Conservation (phyloP, 2,797 vertebrate genomes). For the Podarcis siculus region DNA sequence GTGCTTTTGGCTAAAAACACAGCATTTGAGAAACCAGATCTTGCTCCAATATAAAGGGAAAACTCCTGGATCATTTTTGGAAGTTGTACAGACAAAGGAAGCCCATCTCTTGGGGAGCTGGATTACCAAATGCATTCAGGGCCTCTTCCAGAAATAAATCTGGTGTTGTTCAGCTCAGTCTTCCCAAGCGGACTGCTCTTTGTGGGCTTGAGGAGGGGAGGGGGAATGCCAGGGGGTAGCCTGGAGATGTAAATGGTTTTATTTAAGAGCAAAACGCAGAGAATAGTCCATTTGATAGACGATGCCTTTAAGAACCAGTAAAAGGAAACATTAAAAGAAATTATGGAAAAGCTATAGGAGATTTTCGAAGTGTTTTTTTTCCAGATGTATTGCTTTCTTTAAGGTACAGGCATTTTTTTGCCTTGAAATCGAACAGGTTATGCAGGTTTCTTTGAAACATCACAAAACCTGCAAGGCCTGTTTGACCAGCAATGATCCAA, state of each 20-base stretch:
- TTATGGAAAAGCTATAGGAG: neutral
- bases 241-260: neutral
- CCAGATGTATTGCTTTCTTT: neutral
- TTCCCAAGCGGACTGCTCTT: neutral
- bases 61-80: slow-evolving; percentile 8
- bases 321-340: neutral
- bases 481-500: neutral
- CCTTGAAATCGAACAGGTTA: neutral
- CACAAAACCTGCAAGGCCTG: neutral
- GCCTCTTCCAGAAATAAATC: neutral
- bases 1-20: neutral
- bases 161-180: neutral
- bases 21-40: neutral
- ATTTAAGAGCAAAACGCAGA: neutral
- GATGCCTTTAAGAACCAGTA: neutral
- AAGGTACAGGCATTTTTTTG: neutral
- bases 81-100: neutral
- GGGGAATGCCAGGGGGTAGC: neutral
- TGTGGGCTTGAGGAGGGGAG: neutral
- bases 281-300: neutral
- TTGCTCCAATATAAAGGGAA: neutral
- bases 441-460: neutral
- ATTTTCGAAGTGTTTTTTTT: neutral
- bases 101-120: neutral
- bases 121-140: neutral